Conservation (phyloP, 2,888 invertebrate species). For the Drosophila incognita region DNA sequence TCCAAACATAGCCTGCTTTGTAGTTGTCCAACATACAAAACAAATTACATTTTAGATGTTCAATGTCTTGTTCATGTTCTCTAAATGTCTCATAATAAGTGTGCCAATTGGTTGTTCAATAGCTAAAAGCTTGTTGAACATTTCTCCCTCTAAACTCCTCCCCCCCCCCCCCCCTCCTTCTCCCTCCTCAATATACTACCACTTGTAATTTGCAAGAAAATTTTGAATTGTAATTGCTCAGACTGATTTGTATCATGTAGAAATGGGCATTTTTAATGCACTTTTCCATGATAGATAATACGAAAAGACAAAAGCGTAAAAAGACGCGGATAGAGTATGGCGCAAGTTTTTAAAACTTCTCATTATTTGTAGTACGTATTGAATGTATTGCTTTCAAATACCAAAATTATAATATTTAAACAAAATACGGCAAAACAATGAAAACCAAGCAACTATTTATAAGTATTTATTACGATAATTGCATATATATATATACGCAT, state of each 20-base stretch:
- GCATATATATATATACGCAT: slow-evolving; percentile 52
- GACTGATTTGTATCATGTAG: slow-evolving; percentile 69
- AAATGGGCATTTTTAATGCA: slow-evolving; percentile 26
- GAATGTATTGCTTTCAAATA: slow-evolving; percentile 49
- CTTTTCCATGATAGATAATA: slow-evolving; percentile 36
- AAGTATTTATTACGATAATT: slow-evolving; percentile 69
- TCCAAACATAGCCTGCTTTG: slow-evolving; percentile 15
- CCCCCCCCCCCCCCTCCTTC: too few relatives aligned
- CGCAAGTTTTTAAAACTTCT: slow-evolving; percentile 74
- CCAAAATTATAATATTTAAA: slow-evolving; percentile 43
- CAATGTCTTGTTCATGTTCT: slow-evolving; percentile 18
- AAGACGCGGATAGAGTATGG: slow-evolving; percentile 19
- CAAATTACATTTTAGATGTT: slow-evolving; percentile 2
- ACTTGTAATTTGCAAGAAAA: slow-evolving; percentile 39
- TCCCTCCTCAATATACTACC: neutral
- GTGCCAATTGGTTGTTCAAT: slow-evolving; percentile 58
- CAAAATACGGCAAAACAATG: slow-evolving; percentile 27
- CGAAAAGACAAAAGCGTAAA: slow-evolving; percentile 7
- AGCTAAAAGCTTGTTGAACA: slow-evolving; percentile 43
- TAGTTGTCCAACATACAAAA: slow-evolving; percentile 10
- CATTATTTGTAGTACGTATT: slow-evolving; percentile 27
- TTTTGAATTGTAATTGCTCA: slow-evolving; percentile 78
- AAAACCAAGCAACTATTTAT: slow-evolving; percentile 44
- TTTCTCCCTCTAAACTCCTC: neutral
- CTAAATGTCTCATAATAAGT: slow-evolving; percentile 38